Percentiles rank a stretch among this genome's conserved stretches.
Conservation (phyloP, 2,113 vertebrate species). For the Epinephelus cyanopodus region DNA sequence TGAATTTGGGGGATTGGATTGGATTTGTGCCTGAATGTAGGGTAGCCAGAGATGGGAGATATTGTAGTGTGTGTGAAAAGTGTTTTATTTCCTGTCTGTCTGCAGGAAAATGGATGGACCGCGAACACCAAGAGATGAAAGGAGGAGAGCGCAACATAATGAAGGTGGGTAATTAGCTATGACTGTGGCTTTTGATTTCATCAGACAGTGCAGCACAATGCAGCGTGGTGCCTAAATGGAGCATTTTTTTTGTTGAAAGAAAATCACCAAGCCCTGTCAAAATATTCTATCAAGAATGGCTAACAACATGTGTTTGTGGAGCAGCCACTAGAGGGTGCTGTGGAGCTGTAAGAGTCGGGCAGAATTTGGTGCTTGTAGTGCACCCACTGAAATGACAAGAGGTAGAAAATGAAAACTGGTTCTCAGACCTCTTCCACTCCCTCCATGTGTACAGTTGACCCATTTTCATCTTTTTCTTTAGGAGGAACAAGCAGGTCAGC, state of each 20-base stretch:
- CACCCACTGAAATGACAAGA: not conserved
- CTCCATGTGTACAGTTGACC: no score
- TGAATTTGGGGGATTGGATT: slow-evolving; percentile 48
- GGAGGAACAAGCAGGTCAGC: no score
- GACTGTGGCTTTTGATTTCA: slow-evolving; percentile 71
- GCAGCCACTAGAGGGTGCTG: slow-evolving; percentile 76
- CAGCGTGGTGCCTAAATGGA: slow-evolving; percentile 34
- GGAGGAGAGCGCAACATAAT: slow-evolving; percentile 93
- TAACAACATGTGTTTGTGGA: not conserved
- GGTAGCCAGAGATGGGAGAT: slow-evolving; percentile 52
- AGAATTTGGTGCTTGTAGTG: not conserved
- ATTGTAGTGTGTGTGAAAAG: slow-evolving; percentile 51
- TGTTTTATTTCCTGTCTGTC: slow-evolving; percentile 58
- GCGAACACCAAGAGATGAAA: slow-evolving; percentile 90
- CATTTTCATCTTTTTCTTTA: no score
- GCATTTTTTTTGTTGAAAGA: slow-evolving; percentile 36
- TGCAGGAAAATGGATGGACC: slow-evolving; percentile 91
- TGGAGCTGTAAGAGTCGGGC: slow-evolving; percentile 52
- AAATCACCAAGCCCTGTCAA: slow-evolving; percentile 46
- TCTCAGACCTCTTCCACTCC: not conserved
- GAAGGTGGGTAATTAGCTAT: slow-evolving; percentile 86
- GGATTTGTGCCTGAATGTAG: slow-evolving; percentile 61
- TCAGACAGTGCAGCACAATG: slow-evolving; percentile 42
- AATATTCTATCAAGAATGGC: slow-evolving; percentile 23
- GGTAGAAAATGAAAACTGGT: slow-evolving; percentile 15